Percentiles rank a stretch among this genome's conserved stretches.
Evolutionary conservation across 2,888 invertebrate genomes (phyloP).

Genomic region (Morpho achilles): DNA sequence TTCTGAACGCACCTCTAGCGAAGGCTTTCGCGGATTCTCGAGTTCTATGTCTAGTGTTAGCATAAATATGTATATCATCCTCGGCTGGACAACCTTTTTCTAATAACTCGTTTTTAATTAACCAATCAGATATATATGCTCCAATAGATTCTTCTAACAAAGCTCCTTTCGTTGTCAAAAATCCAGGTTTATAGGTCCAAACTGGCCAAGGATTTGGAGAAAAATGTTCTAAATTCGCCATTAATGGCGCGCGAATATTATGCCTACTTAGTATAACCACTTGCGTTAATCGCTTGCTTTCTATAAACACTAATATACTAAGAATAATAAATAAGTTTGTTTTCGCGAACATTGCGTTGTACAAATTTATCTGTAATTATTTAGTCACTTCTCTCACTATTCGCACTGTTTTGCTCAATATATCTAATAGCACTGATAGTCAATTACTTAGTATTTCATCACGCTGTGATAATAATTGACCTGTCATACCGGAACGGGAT

Average conservation of each 20-base stretch:
- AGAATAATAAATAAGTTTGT: constrained; percentile 4
- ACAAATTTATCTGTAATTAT: not conserved
- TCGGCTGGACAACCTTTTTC: constrained; percentile 40
- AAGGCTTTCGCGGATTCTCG: constrained; percentile 51
- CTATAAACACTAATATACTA: constrained; percentile 8
- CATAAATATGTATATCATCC: constrained; percentile 44
- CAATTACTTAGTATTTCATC: not conserved
- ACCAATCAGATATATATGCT: constrained; percentile 50
- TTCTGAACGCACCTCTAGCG: constrained; percentile 43
- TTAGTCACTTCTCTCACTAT: not conserved
- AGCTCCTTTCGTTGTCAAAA: constrained; percentile 54
- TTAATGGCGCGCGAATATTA: constrained; percentile 52
- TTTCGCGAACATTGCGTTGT: too few relatives aligned
- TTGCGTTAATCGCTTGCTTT: constrained; percentile 36
- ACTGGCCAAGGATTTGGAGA: constrained; percentile 47
- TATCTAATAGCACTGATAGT: not conserved
- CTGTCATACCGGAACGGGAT: not conserved
- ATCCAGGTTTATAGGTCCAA: constrained; percentile 42
- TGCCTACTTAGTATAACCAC: constrained; percentile 57
- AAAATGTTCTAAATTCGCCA: constrained; percentile 33
- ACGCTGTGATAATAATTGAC: constrained; percentile 6
- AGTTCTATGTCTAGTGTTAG: constrained; percentile 55
- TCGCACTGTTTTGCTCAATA: not conserved
- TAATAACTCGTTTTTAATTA: constrained; percentile 40
- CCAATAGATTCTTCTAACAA: constrained; percentile 55